Percentiles rank a stretch among this genome's conserved stretches.
Conservation (phyloP, 2,113 vertebrate species). For the Psophia crepitans region DNA sequence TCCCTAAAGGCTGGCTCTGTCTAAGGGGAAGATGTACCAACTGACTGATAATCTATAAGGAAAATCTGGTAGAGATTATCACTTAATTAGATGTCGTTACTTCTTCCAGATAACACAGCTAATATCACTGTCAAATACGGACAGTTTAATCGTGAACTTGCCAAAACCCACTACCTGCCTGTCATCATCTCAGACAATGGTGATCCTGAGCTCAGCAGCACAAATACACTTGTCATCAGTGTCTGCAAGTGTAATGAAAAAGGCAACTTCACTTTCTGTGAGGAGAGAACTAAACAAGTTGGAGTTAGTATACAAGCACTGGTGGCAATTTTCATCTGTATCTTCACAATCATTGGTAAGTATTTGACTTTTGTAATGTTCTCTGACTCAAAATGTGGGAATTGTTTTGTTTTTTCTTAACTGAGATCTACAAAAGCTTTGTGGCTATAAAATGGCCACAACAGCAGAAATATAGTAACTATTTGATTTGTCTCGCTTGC, state of each 20-base stretch:
- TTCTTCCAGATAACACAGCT: conserved; percentile 85
- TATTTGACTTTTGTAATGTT: neutral
- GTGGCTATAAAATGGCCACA: neutral
- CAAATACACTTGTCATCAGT: conserved; percentile 75
- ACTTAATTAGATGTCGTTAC: neutral
- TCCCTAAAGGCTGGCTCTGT: neutral
- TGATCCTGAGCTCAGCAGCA: conserved; percentile 74
- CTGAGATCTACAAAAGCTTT: neutral
- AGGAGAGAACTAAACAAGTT: conserved; percentile 57
- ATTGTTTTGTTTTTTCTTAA: neutral
- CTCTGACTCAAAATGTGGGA: neutral
- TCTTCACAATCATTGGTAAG: conserved; percentile 88
- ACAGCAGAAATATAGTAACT: neutral
- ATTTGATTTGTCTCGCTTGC: neutral
- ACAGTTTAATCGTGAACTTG: conserved; percentile 81
- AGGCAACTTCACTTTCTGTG: conserved; percentile 79
- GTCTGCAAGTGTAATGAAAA: conserved; percentile 83
- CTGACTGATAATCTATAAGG: neutral
- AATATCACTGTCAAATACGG: conserved; percentile 83
- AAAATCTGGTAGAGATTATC: neutral
- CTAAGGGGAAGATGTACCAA: neutral
- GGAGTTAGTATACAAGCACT: conserved; percentile 85
- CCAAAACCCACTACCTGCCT: conserved; percentile 80
- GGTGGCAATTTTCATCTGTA: conserved; percentile 83
- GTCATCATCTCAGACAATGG: conserved; percentile 87